These are phyloP conservation scores for Caradrina clavipalpis DNA, from an alignment of 2,888 invertebrate species.

Conservation along the genomic window DNA sequence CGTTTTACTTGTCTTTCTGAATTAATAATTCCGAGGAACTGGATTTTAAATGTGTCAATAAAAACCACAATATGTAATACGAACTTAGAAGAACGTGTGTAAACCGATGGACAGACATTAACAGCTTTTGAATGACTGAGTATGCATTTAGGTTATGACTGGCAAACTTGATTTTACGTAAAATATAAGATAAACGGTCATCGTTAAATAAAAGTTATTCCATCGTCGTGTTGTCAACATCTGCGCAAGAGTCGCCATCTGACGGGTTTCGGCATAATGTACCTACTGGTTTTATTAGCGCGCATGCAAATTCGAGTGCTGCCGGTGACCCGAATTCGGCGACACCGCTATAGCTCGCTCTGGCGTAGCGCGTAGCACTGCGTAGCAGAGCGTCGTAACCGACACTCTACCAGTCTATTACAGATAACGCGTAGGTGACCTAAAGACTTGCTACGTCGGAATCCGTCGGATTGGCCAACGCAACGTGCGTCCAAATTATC, in stretches of 20 bases:
- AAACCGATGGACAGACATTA: slow-evolving; percentile 31
- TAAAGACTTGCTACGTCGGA: slow-evolving; percentile 20
- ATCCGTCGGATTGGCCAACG: slow-evolving; percentile 34
- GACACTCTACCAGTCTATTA: slow-evolving; percentile 12
- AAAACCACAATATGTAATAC: slow-evolving; percentile 42
- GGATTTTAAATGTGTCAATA: slow-evolving; percentile 47
- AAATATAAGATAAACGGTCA: slow-evolving; percentile 32
- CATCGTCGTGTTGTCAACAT: slow-evolving; percentile 39
- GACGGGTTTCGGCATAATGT: slow-evolving; percentile 10
- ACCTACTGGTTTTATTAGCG: slow-evolving; percentile 55
- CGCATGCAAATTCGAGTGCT: slow-evolving; percentile 76
- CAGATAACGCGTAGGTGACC: slow-evolving; percentile 45
- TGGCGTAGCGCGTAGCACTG: slow-evolving; percentile 65
- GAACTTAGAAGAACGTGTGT: slow-evolving; percentile 34
- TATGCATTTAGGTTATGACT: slow-evolving; percentile 54
- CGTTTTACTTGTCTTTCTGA: slow-evolving; percentile 24
- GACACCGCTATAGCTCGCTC: slow-evolving; percentile 52
- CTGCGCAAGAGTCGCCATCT: slow-evolving; percentile 34
- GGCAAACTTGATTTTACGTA: slow-evolving; percentile 51
- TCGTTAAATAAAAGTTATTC: slow-evolving; percentile 32
- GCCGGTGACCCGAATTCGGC: slow-evolving; percentile 73
- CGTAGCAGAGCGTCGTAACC: slow-evolving; percentile 66
- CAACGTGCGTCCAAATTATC: slow-evolving; percentile 45
- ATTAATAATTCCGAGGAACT: slow-evolving; percentile 43
- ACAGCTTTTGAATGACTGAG: slow-evolving; percentile 24